Percentiles rank a stretch among this genome's conserved stretches.
phyloP scores from a whole-genome alignment of 2,113 vertebrate species.

The Pogonocichla stellata region DNA sequence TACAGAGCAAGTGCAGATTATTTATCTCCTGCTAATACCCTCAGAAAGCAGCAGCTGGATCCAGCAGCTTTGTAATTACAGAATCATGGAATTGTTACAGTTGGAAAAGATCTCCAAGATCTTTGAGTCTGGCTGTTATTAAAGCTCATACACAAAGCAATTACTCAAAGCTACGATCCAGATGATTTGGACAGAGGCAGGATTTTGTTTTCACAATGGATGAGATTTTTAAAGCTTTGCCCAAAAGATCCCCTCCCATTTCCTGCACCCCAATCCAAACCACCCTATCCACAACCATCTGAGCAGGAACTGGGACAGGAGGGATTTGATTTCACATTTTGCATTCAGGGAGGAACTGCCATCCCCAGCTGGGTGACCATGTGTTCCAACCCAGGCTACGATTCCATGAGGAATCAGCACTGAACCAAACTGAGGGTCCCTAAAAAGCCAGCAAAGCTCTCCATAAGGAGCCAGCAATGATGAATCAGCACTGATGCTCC shows the following conservation, averaged over 20 bases:
- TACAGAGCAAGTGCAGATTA: neutral
- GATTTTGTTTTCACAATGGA: neutral
- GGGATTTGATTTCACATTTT: no score
- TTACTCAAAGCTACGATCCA: neutral
- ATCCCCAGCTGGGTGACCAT: fast-evolving
- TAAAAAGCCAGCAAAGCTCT: neutral
- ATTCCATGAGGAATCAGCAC: neutral
- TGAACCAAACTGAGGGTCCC: neutral
- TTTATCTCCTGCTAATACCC: neutral
- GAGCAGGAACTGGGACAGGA: neutral
- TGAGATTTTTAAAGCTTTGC: neutral
- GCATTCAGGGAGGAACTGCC: neutral
- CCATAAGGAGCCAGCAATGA: neutral
- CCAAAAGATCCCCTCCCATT: neutral
- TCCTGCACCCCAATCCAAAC: neutral
- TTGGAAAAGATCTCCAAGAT: neutral
- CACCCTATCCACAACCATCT: neutral
- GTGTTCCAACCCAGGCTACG: fast-evolving
- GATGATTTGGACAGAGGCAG: neutral
- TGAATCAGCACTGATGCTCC: fast-evolving
- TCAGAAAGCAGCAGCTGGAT: neutral
- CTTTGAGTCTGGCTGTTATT: neutral
- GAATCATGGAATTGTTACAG: neutral
- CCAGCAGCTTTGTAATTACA: neutral
- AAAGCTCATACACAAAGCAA: neutral